phyloP scores from a whole-genome alignment of 1,140 invertebrate genomes.

The Frieseomelitta varia region DNA sequence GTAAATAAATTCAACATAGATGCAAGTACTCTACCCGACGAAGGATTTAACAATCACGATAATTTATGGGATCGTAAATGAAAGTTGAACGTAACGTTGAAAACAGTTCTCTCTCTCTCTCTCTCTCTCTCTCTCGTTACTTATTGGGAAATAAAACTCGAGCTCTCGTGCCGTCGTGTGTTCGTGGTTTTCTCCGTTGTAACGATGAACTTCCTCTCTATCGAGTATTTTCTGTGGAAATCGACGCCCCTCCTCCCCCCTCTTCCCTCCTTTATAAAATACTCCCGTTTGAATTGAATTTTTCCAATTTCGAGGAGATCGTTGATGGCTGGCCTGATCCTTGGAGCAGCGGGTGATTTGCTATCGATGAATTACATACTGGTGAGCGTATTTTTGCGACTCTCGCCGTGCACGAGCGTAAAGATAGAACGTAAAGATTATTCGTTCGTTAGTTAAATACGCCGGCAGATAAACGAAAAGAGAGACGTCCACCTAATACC shows the following conservation, averaged over 20 bases:
- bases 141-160: slow-evolving; percentile 15
- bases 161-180: not conserved
- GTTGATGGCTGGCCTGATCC: too few species aligned
- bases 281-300: too few species aligned
- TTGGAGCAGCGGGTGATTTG: too few species aligned
- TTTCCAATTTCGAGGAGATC: too few species aligned
- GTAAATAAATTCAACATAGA: slow-evolving; percentile 16
- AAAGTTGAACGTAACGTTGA: not conserved
- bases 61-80: slow-evolving; percentile 18
- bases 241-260: not conserved
- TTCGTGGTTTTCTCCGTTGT: not conserved
- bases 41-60: not conserved
- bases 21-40: too few species aligned
- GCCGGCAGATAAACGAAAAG: not conserved
- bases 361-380: too few species aligned
- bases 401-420: too few species aligned
- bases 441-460: not conserved
- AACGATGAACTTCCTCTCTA: not conserved
- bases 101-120: slow-evolving; percentile 18
- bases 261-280: too few species aligned
- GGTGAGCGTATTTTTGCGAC: too few species aligned
- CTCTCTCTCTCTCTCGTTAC: slow-evolving; percentile 29
- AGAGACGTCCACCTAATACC: not conserved
- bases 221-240: not conserved
- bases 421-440: not conserved